phyloP scores from a whole-genome alignment of 2,113 vertebrate genomes.

The Ceyx melanurus region DNA sequence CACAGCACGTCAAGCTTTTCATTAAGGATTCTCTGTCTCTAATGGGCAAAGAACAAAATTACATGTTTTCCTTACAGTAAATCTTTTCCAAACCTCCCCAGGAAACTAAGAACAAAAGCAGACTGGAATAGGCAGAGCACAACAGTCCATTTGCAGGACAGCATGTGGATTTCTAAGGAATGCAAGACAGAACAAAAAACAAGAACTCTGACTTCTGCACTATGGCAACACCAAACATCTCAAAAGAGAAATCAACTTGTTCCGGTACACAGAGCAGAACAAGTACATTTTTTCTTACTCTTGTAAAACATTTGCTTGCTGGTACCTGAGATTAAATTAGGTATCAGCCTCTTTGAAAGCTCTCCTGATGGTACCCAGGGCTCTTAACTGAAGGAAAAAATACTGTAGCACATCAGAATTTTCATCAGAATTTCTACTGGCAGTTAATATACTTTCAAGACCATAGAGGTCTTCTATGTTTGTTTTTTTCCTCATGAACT shows the following conservation, averaged over 20 bases:
- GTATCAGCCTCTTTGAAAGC: neutral
- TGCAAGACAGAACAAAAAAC: constrained; percentile 8
- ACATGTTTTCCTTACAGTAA: neutral
- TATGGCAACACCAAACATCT: neutral
- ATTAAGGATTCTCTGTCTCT: neutral
- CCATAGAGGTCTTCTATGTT: neutral
- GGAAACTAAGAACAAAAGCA: constrained; percentile 18
- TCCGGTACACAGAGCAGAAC: neutral
- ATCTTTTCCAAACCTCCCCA: neutral
- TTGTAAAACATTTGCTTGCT: neutral
- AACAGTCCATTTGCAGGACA: neutral
- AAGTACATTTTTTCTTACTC: neutral
- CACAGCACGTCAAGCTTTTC: neutral
- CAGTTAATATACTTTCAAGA: neutral
- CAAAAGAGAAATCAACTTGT: neutral
- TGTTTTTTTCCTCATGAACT: neutral
- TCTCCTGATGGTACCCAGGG: neutral
- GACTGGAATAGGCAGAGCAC: neutral
- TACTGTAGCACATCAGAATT: rapidly evolving
- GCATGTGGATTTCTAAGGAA: neutral
- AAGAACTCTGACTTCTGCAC: constrained; percentile 38
- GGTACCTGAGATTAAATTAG: neutral
- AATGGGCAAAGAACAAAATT: neutral
- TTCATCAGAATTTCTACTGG: neutral
- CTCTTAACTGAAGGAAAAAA: neutral